phyloP scores from a whole-genome alignment of 30 jellyfish, hydroid and myxozoan species.

The Morbakka virulenta region DNA sequence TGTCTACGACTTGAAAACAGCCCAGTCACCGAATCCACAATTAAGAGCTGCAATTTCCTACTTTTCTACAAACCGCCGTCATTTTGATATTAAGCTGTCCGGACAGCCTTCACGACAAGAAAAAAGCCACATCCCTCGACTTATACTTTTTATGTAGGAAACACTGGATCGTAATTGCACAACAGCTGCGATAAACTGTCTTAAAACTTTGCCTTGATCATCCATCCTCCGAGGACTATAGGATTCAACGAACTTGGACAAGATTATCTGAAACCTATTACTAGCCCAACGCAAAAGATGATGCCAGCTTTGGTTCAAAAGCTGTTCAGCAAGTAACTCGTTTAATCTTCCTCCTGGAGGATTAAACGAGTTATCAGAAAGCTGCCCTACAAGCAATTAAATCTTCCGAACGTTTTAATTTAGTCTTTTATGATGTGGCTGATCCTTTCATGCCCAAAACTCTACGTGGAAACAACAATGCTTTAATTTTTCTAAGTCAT shows the following conservation, averaged over 20 bases:
- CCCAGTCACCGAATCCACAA: too few species aligned
- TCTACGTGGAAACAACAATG: neutral
- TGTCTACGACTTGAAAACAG: too few species aligned
- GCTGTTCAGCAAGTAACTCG: neutral
- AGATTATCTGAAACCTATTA: neutral
- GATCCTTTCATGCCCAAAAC: conserved; percentile 22
- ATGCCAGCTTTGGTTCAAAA: neutral
- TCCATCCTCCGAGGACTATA: too few species aligned
- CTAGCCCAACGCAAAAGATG: conserved; percentile 9
- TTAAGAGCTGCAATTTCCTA: too few species aligned
- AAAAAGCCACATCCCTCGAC: too few species aligned
- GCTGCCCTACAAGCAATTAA: conserved; percentile 24
- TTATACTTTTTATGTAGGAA: too few species aligned
- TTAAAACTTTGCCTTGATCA: too few species aligned
- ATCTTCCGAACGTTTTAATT: conserved; percentile 10
- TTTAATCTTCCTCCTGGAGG: conserved; percentile 25
- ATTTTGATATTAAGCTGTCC: too few species aligned
- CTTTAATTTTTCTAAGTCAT: conserved; percentile 11
- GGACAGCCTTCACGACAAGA: too few species aligned
- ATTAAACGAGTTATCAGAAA: conserved; percentile 12
- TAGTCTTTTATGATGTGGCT: conserved; percentile 10
- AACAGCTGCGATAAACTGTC: too few species aligned
- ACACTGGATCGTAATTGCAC: too few species aligned
- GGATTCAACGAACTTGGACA: neutral
- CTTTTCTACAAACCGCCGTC: too few species aligned